Evolutionary conservation across 2,888 invertebrate species (phyloP), one percentile per base, ranked within the genome.

Genomic region (Drosophila merina): DNA sequence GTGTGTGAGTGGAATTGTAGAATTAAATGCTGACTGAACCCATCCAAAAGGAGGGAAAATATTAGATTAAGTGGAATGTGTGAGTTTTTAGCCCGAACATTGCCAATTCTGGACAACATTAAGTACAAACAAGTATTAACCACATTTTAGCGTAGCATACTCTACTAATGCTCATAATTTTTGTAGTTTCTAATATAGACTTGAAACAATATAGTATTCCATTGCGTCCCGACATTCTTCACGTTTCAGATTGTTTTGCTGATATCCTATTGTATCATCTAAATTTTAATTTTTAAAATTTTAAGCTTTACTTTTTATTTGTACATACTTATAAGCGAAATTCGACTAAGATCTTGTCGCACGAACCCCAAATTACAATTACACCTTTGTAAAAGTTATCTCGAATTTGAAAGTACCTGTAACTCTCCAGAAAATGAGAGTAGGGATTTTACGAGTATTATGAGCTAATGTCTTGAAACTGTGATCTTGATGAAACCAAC

Each of bases 101-200:
- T 38, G 59, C 36, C 20, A 48, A 9, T 60, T 47, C 12, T 60
- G 54, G 60, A 69, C 47, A 72, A 60, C 74, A 70, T 57, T 69
- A 54, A 66, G 55, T 64, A 69, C 48, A 67, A 75, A 75, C 47
- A 66, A 64, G 60, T 44, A 47, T 42, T 66, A 72, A 75, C 69
- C 52, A 62, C 71, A 73, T 75, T 80, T 36, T 84, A 84, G 64
- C 64, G 75, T 78, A 85, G 88, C 38, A 31, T 52, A 60, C 57
- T 60, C 67, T 67, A 66, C 58, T 51, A 75, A 78, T 60, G 69
- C 64, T 59, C 66, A 25, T 56, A 72, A 59, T 81, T 71, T 42
- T 67, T 79, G 81, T 82, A 87, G 81, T 85, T 81, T 48, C 73
- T 70, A 70, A 55, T 45, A 38, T 45, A 64, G 67, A 51, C 38